Evolutionary conservation across 2,888 invertebrate species (phyloP), one percentile per base, ranked within the genome.

Genomic region (Azorinus chamasolen): DNA sequence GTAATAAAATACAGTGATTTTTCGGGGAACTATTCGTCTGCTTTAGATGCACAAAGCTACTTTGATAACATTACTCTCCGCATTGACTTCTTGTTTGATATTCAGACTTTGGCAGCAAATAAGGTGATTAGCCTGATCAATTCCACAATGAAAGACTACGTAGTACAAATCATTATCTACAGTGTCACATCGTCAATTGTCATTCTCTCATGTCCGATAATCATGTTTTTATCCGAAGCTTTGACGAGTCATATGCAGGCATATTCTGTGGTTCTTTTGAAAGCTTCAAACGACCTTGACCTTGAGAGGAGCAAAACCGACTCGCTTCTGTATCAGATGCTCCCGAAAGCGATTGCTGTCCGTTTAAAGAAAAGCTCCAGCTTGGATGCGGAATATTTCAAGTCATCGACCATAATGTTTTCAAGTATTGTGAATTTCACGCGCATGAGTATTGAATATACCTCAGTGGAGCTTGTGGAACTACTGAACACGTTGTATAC

Each of bases 51-150:
- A 4, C 95, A 96, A 64, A 95, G 95, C 83, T 97, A 97, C 93
- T 97, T 96, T 89, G 96, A 97, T 91, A 95, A 96, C 63, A 96
- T 97, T 93, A 96, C 96, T 0, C 95, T 95, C 0, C 96, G 97
- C 87, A 95, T 96, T 1, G 97, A 97, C 86, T 96, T 96, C 87
- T 93, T 97, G 50, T 94, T 97, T 64, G 96, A 95, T 59, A 95
- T 97, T 12, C 97, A 97, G 92, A 48, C 73, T n/a, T 64, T 72
- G 14, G 59, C 86, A 6, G 84, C 83, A 16, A 37, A 68, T 2
- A 59, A 78, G n/a, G 80, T 84, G 22, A 61, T 82, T 25, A 53
- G 59, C 0, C 64, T 73, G 59, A 57, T 87, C 22, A 79, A 83
- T 46, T 51, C 48, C 25, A 81, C 82, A 14, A 63, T 84, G 10